Evolutionary conservation across 2,888 invertebrate genomes (phyloP), one percentile per base, ranked within the genome.

Genomic region (Conus canariensis): DNA sequence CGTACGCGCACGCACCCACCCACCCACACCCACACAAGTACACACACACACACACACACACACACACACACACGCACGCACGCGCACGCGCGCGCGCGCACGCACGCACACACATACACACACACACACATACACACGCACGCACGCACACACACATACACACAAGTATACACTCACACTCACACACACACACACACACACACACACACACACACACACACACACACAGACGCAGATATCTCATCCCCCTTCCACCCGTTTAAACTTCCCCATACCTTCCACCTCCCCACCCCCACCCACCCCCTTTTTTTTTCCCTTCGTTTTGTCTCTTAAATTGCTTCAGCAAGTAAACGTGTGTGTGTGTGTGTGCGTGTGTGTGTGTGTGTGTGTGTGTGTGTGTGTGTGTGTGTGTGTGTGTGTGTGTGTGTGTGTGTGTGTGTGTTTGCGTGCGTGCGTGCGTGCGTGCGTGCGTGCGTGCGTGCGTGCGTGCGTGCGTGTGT

Each of bases 111-210:
- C 30, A 30, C 30, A 30, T 58, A 82, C 82, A 82, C 82, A 77
- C 25, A 25, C 77, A 77, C 25, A 77, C 77, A 77, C 25, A 77
- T 1, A 25, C 25, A 77, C 25, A 9, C 16, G 14, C 16, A 70
- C 10, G 45, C 80, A 80, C 45, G 45, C 80, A 45, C 25, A 80
- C 25, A 80, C 25, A 80, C 30, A 30, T 4, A 80, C 80, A 30
- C 25, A 80, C 25, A 80, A 25, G 9, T 9, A 80, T 30, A 80
- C 74, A 12, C n/a, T 9, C 74, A 74, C 74, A 74, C 74, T 9
- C 74, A 74, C 74, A 74, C 74, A 74, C 74, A 74, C 74, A 74
- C 74, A 74, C 74, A 74, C 74, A 74, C 74, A 74, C 74, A 74
- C 74, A 74, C 22, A 74, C 60, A 74, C 74, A 86, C 74, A 74